A percentile compares a stretch with the other conserved stretches of the same genome.
phyloP scores from a whole-genome alignment of 1,140 invertebrate species.

The Coboldia fuscipes region DNA sequence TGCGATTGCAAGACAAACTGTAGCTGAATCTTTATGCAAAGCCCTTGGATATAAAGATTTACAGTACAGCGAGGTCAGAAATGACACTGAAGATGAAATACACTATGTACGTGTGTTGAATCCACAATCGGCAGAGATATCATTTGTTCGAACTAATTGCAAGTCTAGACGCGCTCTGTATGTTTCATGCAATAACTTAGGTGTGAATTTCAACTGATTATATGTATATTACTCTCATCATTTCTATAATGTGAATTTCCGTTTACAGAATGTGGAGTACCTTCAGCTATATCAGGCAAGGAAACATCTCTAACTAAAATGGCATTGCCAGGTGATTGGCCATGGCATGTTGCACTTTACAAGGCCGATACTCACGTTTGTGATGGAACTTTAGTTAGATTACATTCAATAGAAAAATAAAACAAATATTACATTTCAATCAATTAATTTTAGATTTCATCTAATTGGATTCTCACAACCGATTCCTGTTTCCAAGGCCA shows the following conservation, averaged over 20 bases:
- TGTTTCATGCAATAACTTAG: slow-evolving; percentile 51
- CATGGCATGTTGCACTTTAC: slow-evolving; percentile 67
- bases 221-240: background rate
- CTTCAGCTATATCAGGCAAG: slow-evolving; percentile 33
- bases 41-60: slow-evolving; percentile 37
- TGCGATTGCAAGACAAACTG: slow-evolving; percentile 30
- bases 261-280: slow-evolving; percentile 49
- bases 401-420: too few relatives aligned
- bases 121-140: slow-evolving; percentile 55
- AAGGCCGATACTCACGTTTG: slow-evolving; percentile 70
- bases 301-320: slow-evolving; percentile 35
- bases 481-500: slow-evolving; percentile 79
- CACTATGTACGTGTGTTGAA: slow-evolving; percentile 60
- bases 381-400: slow-evolving; percentile 55
- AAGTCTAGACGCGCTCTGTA: slow-evolving; percentile 56
- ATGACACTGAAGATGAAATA: slow-evolving; percentile 25
- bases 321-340: slow-evolving; percentile 61
- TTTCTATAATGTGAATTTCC: slow-evolving; percentile 2
- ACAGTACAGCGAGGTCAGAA: slow-evolving; percentile 24
- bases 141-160: slow-evolving; percentile 52
- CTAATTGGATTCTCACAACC: slow-evolving; percentile 66
- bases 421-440: too few relatives aligned
- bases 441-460: slow-evolving; percentile 28
- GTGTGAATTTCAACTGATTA: slow-evolving; percentile 24
- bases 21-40: slow-evolving; percentile 53